A percentile compares a stretch with the other conserved stretches of the same genome.
These are phyloP conservation scores for Ailurus styani DNA, from an alignment of 2,113 vertebrate genomes.

Conservation along the genomic window DNA sequence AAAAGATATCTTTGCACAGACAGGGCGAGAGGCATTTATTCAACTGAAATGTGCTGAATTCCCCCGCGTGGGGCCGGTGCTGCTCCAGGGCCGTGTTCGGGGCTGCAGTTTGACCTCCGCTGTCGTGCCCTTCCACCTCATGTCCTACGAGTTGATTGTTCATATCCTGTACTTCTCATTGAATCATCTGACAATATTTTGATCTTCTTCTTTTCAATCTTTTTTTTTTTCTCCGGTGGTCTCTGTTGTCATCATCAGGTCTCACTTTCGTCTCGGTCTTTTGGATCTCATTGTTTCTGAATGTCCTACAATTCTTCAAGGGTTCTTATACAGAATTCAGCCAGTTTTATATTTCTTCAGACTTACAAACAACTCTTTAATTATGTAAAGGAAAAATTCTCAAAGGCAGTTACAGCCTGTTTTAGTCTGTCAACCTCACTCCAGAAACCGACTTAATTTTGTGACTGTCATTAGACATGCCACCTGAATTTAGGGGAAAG, in stretches of 20 bases:
- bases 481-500: not conserved
- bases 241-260: not conserved
- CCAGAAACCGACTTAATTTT: not conserved
- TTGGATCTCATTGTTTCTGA: not conserved
- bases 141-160: not conserved
- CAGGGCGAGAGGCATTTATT: not conserved
- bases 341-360: not conserved
- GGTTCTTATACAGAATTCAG: not conserved
- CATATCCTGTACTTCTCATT: not conserved
- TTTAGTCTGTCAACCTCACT: not conserved
- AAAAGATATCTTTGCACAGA: not conserved
- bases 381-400: not conserved
- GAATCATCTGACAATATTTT: not conserved
- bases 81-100: not conserved
- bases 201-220: not conserved
- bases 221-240: not conserved
- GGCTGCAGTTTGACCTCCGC: not conserved
- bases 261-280: not conserved
- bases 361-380: not conserved
- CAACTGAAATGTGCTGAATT: not conserved
- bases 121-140: not conserved
- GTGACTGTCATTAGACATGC: not conserved
- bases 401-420: not conserved
- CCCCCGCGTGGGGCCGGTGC: not conserved
- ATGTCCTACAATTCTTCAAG: not conserved